Evolutionary conservation across 2,888 invertebrate genomes (phyloP).

Genomic region (Pheosia tremula): DNA sequence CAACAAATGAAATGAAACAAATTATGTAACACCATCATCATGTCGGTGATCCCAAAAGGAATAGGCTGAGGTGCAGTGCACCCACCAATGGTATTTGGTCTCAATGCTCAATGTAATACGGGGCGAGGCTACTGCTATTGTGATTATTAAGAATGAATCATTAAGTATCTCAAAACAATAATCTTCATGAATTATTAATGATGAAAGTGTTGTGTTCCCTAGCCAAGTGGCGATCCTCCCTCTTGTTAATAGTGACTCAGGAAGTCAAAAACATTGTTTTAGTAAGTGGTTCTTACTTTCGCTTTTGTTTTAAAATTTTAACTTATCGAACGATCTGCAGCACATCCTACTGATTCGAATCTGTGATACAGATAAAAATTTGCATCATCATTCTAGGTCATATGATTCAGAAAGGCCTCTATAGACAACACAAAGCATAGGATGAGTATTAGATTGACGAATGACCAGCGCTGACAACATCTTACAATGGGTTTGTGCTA

Average conservation of each 20-base stretch:
- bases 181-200: no score
- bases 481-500: no score
- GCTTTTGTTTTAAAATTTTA: background rate
- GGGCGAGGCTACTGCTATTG: no score
- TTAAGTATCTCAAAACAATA: no score
- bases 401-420: background rate
- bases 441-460: background rate
- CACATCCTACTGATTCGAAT: background rate
- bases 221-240: constrained; percentile 43
- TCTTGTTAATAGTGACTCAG: constrained; percentile 21
- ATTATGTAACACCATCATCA: no score
- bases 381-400: background rate
- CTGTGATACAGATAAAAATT: background rate
- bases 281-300: background rate
- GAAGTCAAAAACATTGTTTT: constrained; percentile 1
- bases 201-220: background rate
- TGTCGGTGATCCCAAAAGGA: no score
- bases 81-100: no score
- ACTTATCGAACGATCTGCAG: background rate
- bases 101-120: no score
- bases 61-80: no score
- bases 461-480: constrained; percentile 10
- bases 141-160: no score
- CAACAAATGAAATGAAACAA: no score
- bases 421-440: background rate